Conservation (phyloP, 2,888 invertebrate genomes). For the Phengaris arion region DNA sequence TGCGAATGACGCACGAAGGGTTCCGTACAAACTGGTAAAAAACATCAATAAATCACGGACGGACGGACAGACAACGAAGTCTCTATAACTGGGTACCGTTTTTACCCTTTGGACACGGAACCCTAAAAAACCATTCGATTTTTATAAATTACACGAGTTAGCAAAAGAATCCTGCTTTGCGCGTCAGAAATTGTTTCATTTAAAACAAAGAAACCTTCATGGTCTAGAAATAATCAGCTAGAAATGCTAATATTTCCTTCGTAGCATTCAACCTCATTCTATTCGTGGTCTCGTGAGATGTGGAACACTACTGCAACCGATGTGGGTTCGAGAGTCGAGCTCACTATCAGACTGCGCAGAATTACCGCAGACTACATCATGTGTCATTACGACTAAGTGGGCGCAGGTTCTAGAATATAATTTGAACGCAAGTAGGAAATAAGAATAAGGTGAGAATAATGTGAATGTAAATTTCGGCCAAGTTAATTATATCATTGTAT, state of each 20-base stretch:
- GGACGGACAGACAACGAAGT: no score
- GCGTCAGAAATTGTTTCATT: background rate
- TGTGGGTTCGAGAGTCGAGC: background rate
- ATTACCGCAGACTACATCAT: background rate
- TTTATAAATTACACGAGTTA: no score
- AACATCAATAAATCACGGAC: no score
- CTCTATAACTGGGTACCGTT: no score
- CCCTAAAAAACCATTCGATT: no score
- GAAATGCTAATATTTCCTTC: background rate
- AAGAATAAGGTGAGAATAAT: background rate
- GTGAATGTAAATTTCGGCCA: no score
- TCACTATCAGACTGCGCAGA: background rate
- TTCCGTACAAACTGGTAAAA: no score
- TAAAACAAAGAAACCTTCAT: background rate
- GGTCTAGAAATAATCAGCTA: background rate
- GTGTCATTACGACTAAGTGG: background rate
- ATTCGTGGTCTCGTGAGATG: conserved; percentile 14
- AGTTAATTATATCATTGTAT: no score
- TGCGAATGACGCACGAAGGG: no score
- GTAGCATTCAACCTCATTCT: background rate
- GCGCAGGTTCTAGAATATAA: background rate
- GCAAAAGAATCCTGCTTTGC: no score
- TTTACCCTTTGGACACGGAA: no score
- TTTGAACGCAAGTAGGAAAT: conserved; percentile 30
- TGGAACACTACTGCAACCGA: background rate